Evolutionary conservation across 2,797 vertebrate genomes (phyloP).

Genomic region (Gallinago stenura): DNA sequence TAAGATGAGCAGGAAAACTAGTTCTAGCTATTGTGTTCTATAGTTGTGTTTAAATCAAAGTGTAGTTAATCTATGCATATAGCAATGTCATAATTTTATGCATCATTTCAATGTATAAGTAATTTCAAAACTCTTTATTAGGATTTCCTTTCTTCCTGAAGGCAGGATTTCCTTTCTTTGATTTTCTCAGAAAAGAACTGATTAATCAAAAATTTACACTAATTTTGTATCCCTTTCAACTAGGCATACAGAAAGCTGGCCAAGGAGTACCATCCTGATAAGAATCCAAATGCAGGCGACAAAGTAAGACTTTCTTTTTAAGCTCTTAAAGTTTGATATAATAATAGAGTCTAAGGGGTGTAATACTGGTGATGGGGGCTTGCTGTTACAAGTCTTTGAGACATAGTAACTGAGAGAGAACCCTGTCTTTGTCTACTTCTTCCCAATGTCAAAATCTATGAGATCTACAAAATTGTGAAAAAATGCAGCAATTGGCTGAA

Average conservation of each 20-base stretch:
- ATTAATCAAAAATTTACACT: not conserved
- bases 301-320: conserved; percentile 84
- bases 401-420: not conserved
- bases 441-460: not conserved
- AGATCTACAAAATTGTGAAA: not conserved
- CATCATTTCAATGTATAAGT: not conserved
- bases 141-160: not conserved
- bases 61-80: not conserved
- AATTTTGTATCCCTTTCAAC: conserved; percentile 32
- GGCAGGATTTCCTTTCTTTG: not conserved
- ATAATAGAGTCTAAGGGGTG: not conserved
- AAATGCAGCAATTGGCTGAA: not conserved
- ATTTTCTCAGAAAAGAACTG: not conserved
- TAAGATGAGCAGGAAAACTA: not conserved
- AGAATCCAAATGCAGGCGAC: conserved; percentile 97
- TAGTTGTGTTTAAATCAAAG: not conserved
- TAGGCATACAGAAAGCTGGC: conserved; percentile 97
- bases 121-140: not conserved
- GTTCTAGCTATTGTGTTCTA: not conserved
- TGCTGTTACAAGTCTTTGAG: not conserved
- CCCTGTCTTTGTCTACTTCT: not conserved
- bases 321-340: not conserved
- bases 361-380: not conserved
- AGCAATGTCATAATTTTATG: not conserved
- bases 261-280: conserved; percentile 98